Evolutionary conservation across 1,140 invertebrate genomes (phyloP), one percentile per base, ranked within the genome.

Genomic region (Mylabris phalerata): DNA sequence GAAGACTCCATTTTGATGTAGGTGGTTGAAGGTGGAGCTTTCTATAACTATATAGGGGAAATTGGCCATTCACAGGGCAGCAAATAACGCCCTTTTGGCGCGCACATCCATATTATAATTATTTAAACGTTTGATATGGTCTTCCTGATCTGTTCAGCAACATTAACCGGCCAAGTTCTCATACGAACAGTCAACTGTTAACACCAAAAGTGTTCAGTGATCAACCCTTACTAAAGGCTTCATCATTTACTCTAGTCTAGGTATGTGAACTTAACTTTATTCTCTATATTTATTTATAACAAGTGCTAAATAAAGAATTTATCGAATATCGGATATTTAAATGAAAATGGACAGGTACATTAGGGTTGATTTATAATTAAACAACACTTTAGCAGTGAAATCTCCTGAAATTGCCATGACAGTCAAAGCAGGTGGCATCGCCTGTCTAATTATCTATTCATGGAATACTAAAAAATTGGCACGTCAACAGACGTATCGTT

Each of bases 1-100:
- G 38, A 41, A 39, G 54, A 48, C 60, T 62, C 60, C 60, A 62
- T 62, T 62, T 62, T 62, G 48, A 46, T 26, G 55, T 57, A 50
- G 56, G 56, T 57, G 56, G 42, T 47, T 40, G 43, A 44, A 47
- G 59, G 59, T 52, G 59, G 59, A 57, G 59, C 55, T 38, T 51
- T 7, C 19, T 11, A 19, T 24, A 32, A 45, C 40, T 48, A 52
- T 32, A 61, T 50, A 42, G 50, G 24, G 55, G 44, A 32, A 47
- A 11, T 42, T 55, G 55, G 50, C 59, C 59, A 61, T 45, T 57
- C 59, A 57, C 54, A 48, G 41, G 47, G 43, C 46, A 57, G 55
- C 46, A 41, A 57, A 42, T 54, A 55, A 25, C 52, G 52, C 52
- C 52, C 52, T 55, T 55, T 47, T 47, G 45, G 39, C 52, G 52